Base-by-base conservation (phyloP, 2,797 vertebrate species). In the Anabacerthia variegaticeps region DNA sequence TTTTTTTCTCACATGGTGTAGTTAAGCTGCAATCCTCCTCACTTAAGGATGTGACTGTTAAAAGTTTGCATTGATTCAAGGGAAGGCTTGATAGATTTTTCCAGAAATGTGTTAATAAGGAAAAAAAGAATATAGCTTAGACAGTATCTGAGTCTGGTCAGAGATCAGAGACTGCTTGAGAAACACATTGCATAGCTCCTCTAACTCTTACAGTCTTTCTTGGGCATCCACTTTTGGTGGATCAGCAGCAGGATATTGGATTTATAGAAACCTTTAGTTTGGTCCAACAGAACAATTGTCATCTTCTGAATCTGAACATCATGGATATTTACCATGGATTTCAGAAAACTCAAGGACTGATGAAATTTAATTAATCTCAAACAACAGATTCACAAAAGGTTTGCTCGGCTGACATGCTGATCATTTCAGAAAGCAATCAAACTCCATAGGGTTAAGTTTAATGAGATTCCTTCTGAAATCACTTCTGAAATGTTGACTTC, bases 371-470 rank as follows among this genome's bases (percentile, higher is more conserved):
- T 59, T 81, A 34, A 76, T 73, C 48, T 62, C 44, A 69, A 78
- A 81, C 32, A 92, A 69, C 1, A 1, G 12, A 59, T 24, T 56
- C 26, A 49, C 7, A 59, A 77, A 84, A 41, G 14, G 4, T 61
- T 86, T 93, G 12, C 36, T 65, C 90, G 78, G 54, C 26, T 51
- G 54, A 88, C 55, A 67, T 92, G 20, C 12, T 5, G 20, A 44
- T 92, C 27, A 54, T 76, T 95, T 92, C 59, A 94, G 83, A 95
- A 87, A 87, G 18, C 7, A 39, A 58, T 73, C 3, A 41, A 95
- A 93, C 49, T 77, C 76, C 74, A 5, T 71, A 80, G 63, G 46
- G 63, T 68, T 79, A 56, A 75, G 18, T 85, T 46, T 76, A 92
- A 82, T 65, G 36, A 44, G 49, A 41, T 93, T 34, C 27, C 55